Conservation (phyloP, 2,888 invertebrate genomes). For the Peribatodes rhomboidaria region DNA sequence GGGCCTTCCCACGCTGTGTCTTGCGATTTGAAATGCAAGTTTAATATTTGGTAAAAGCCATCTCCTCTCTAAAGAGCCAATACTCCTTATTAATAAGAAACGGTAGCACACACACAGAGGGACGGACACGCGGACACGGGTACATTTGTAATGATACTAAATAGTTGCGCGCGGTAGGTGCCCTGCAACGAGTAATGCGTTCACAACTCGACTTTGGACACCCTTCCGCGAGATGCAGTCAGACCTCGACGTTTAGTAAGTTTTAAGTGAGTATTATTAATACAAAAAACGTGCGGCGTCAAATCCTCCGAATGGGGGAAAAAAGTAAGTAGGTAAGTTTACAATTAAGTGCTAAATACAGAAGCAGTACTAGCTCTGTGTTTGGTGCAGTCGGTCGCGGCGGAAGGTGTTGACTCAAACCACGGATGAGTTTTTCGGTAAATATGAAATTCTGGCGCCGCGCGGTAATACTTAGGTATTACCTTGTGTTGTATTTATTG, state of each 20-base stretch:
- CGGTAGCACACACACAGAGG: constrained; percentile 75
- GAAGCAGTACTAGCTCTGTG: no score
- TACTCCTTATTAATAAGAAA: constrained; percentile 83
- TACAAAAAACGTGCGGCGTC: not conserved
- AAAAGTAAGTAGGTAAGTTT: no score
- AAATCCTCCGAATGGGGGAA: no score
- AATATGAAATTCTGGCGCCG: no score
- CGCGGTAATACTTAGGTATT: no score
- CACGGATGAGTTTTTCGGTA: no score
- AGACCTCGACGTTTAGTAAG: not conserved
- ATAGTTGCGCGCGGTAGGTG: constrained; percentile 84
- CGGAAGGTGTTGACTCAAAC: no score
- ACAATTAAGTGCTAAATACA: no score
- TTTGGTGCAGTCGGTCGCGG: no score
- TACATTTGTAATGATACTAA: constrained; percentile 86
- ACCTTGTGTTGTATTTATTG: no score
- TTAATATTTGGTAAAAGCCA: constrained; percentile 58
- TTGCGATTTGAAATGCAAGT: not conserved
- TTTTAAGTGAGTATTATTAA: no score
- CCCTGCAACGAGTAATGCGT: constrained; percentile 79
- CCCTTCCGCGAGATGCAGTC: constrained; percentile 54
- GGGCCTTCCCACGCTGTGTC: no score
- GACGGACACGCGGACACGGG: constrained; percentile 66
- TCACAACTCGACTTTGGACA: constrained; percentile 67
- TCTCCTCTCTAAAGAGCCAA: constrained; percentile 60